Base-by-base conservation (phyloP, 2,797 vertebrate species). In the Peromyscus eremicus region DNA sequence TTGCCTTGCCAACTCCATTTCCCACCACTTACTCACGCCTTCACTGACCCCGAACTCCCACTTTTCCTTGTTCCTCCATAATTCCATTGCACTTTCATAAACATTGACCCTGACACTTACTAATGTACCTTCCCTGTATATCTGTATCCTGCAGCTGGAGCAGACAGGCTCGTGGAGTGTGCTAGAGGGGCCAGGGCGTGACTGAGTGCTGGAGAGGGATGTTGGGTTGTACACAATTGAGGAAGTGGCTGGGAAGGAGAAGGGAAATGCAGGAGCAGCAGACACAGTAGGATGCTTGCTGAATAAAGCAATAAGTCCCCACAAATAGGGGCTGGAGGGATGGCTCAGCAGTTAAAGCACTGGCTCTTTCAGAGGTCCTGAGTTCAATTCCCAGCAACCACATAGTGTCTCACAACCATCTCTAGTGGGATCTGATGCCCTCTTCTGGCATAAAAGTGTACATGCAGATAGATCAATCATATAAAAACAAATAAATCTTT, bases 251-350 rank as follows among this genome's bases (percentile, higher is more conserved):
- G 68, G 70, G 66, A 66, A 82, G 21, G 37, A 52, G 40, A 32
- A 70, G 21, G 46, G 83, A 91, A 43, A 37, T n/a, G 37, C 37
- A 91, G 57, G 27, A 93, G 79, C 64, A 94, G 92, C 9, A 88
- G 70, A 10, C 37, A 60, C 57, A 94, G 64, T 40, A 92, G 64
- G 46, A 32, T 77, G 66, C 21, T 75, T n/a, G 75, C 40, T 62
- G 25, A 43, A 60, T 11, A 6, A 34, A 34, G 11, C 27, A 76
- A 46, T 19, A 23, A n/a, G 7, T 9, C 75, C 10, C 9, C 32
- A 52, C 29, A 52, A 64, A 83, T 5, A 62, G 14, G 64, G 64
- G 27, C 27, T 66, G 64, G 64, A 66, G 64, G 66, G 64, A 32
- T 66, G 27, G 27, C 64, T 29, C 10, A 4, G 64, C 3, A 12